Evolutionary conservation across 1,140 invertebrate genomes (phyloP).

Genomic region (Linepithema humile): DNA sequence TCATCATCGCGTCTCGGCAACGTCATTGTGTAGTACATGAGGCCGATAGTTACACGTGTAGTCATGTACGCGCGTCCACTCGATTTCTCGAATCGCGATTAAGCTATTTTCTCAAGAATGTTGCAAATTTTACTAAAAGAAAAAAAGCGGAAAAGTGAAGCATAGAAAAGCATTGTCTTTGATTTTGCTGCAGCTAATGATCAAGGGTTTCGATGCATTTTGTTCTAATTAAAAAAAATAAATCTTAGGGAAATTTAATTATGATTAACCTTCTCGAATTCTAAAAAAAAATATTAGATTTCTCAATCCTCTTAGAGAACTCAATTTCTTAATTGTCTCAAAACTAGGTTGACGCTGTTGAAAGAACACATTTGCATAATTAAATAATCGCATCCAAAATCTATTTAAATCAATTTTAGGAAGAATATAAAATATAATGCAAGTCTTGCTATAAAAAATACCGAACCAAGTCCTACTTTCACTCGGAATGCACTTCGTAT

Average conservation of each 20-base stretch:
- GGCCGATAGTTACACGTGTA: constrained; percentile 33
- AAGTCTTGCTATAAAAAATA: not conserved
- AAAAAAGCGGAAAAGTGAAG: not conserved
- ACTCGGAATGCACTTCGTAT: not conserved
- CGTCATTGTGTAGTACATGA: constrained; percentile 63
- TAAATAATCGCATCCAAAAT: not conserved
- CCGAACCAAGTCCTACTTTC: not conserved
- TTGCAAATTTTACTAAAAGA: too few relatives aligned
- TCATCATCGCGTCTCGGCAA: constrained; percentile 65
- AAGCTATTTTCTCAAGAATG: not conserved
- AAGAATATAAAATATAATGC: not conserved
- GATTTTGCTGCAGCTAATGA: not conserved
- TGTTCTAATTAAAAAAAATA: not conserved
- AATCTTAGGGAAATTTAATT: not conserved
- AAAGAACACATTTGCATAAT: not conserved
- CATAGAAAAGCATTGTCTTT: not conserved
- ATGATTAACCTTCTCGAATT: not conserved
- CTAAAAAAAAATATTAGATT: not conserved
- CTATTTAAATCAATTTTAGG: not conserved
- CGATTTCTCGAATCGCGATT: constrained; percentile 13
- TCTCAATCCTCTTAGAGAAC: too few relatives aligned
- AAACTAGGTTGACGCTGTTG: not conserved
- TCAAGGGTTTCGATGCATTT: not conserved
- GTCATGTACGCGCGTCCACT: not conserved
- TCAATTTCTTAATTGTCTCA: too few relatives aligned